Evolutionary conservation across 2,797 vertebrate genomes (phyloP).

Genomic region (Podarcis siculus): DNA sequence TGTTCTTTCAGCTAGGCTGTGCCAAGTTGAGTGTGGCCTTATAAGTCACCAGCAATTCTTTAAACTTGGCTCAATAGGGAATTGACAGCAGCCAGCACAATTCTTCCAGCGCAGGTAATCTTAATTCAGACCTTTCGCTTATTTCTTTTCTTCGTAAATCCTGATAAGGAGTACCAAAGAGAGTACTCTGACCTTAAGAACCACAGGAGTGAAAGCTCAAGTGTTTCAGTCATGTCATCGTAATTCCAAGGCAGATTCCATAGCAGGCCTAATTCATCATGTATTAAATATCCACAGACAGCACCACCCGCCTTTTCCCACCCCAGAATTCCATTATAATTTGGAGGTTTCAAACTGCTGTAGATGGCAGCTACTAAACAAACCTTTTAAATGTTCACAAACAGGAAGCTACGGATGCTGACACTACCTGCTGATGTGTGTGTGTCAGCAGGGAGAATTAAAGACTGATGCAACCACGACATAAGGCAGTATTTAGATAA

Average conservation of each 20-base stretch:
- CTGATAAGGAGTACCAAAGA: not conserved
- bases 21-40: no score
- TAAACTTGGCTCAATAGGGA: no score
- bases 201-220: constrained; percentile 14
- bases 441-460: constrained; percentile 50
- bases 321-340: not conserved
- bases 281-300: constrained; percentile 51
- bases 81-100: no score
- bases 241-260: constrained; percentile 45
- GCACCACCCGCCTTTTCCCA: constrained; percentile 21
- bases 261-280: constrained; percentile 34
- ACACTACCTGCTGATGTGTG: no score
- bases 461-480: constrained; percentile 49
- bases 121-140: constrained; percentile 10
- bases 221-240: constrained; percentile 31
- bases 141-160: not conserved
- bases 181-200: not conserved
- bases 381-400: constrained; percentile 63
- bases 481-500: constrained; percentile 44
- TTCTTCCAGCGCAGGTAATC: not conserved
- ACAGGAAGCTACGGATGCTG: constrained; percentile 60
- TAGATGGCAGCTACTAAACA: constrained; percentile 64
- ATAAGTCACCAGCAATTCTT: no score
- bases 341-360: constrained; percentile 41
- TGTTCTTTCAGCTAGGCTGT: no score